These are phyloP conservation scores for Platyrinchus mystaceus DNA, from an alignment of 2,797 vertebrate species.

Conservation along the genomic window DNA sequence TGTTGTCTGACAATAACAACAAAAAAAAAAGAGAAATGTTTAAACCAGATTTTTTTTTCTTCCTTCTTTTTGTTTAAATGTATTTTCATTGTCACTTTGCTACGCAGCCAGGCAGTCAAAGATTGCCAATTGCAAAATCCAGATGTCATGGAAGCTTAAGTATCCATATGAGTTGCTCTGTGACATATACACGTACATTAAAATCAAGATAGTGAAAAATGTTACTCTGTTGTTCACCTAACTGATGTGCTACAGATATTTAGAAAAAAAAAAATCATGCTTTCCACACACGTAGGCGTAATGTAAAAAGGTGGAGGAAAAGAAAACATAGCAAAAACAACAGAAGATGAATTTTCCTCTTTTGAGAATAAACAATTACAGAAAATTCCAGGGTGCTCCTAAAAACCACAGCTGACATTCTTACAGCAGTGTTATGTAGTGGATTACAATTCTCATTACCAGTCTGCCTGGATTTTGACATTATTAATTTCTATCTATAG, in stretches of 20 bases:
- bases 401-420: neutral
- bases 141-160: neutral
- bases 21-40: neutral
- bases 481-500: neutral
- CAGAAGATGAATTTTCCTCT: neutral
- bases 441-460: neutral
- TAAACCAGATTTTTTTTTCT: neutral
- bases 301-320: neutral
- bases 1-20: neutral
- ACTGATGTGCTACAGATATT: neutral
- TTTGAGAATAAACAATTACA: neutral
- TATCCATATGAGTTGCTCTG: neutral
- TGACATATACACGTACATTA: neutral
- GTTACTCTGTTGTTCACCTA: neutral
- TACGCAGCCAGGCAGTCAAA: neutral
- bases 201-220: neutral
- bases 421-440: neutral
- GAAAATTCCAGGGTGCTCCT: neutral
- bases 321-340: neutral
- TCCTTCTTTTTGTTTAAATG: neutral
- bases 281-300: neutral
- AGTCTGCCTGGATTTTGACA: neutral
- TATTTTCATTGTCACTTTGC: neutral
- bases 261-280: neutral
- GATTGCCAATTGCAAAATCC: constrained; percentile 12